Conservation (phyloP, 2,888 invertebrate species). For the Tiliacea aurago region DNA sequence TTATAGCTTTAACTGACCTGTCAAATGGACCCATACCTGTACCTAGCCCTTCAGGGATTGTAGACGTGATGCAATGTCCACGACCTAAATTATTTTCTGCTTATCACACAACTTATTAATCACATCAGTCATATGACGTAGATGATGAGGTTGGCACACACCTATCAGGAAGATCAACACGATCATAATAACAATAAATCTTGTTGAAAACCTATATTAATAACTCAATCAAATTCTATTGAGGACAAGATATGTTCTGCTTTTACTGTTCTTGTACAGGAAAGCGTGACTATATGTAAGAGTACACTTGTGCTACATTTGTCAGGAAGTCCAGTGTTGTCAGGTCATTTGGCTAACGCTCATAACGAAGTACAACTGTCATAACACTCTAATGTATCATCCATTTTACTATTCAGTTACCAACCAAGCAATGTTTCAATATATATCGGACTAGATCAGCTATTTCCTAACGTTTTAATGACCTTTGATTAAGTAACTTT, state of each 20-base stretch:
- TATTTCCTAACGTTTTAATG: constrained; percentile 53
- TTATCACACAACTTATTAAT: constrained; percentile 17
- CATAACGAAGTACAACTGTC: constrained; percentile 81
- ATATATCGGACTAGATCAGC: constrained; percentile 62
- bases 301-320: constrained; percentile 80
- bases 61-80: constrained; percentile 23
- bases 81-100: constrained; percentile 32
- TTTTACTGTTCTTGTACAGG: constrained; percentile 28
- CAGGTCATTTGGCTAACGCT: constrained; percentile 82
- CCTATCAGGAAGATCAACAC: constrained; percentile 41
- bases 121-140: constrained; percentile 25
- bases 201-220: constrained; percentile 26
- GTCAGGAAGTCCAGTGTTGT: constrained; percentile 84
- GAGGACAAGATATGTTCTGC: constrained; percentile 8
- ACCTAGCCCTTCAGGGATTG: background rate
- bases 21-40: background rate
- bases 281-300: constrained; percentile 56
- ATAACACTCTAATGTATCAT: constrained; percentile 80
- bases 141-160: constrained; percentile 43
- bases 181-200: constrained; percentile 36
- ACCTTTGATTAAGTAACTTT: constrained; percentile 49
- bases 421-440: constrained; percentile 66
- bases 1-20: background rate
- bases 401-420: constrained; percentile 66
- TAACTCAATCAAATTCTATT: constrained; percentile 45